Base-by-base conservation (phyloP, 2,888 invertebrate genomes). In the Pseudolycoriella hygida region DNA sequence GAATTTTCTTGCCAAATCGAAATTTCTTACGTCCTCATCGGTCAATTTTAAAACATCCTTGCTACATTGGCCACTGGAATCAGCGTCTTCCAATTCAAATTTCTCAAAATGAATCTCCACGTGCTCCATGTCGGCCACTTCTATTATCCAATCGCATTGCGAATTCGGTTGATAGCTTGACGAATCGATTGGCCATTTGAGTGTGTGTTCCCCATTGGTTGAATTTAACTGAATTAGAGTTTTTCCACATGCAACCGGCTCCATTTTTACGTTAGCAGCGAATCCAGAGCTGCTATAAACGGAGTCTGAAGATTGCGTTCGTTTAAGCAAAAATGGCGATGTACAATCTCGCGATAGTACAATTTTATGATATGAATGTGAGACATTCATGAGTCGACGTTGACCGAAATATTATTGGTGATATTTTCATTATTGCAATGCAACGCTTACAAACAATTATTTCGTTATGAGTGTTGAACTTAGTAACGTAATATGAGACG, bases 231-330 rank as follows among this genome's bases (percentile, higher is more conserved):
- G 48, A 3, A 57, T 57, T 2, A 61, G 50, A 1, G 58, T 56
- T 12, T 62, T 54, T 10, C 80, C 80, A 58, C 84, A 84, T 1
- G 62, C 53, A 3, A 73, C 74, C 70, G 56, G 55, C 3, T 70
- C 54, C 12, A 69, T 57, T 32, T 66, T 69, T 43, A 82, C 61
- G 1, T 65, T 67, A 1, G 76, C 71, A 54, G 66, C 67, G 54
- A 83, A 80, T 25, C 87, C 86, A 15, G 72, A 65, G 44, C 75
- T 76, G 19, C 64, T 63, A 2, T 65, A 55, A n/a, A 66, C 63
- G 1, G 70, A 71, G 55, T 84, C 80, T 19, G 19, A 25, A 25
- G 8, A 11, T n/a, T n/a, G n/a, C n/a, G n/a, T n/a, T n/a, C n/a
- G n/a, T n/a, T n/a, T n/a, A n/a, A n/a, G n/a, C n/a, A n/a, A n/a